These are phyloP conservation scores for Vireo griseus DNA, from an alignment of 2,797 vertebrate genomes.

Conservation along the genomic window DNA sequence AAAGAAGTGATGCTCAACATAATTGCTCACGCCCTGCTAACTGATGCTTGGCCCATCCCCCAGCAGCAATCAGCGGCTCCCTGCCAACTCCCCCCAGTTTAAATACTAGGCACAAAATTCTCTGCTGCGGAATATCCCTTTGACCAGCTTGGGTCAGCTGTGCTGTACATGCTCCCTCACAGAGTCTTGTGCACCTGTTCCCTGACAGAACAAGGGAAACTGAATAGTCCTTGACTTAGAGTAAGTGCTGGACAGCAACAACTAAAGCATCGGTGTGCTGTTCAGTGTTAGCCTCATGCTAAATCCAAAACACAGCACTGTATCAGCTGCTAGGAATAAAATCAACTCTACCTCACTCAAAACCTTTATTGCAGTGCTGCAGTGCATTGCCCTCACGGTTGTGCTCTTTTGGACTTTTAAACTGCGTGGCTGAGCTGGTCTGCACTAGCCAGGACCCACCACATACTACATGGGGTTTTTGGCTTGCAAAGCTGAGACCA, in stretches of 20 bases:
- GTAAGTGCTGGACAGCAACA: too few relatives aligned
- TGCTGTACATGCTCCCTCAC: too few relatives aligned
- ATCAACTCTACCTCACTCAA: neutral
- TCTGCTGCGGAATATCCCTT: neutral
- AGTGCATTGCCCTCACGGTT: fast-evolving
- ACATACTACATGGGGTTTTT: fast-evolving
- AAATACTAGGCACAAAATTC: too few relatives aligned
- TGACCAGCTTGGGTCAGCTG: too few relatives aligned
- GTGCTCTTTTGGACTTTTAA: neutral
- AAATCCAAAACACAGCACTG: neutral
- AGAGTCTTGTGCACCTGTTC: too few relatives aligned
- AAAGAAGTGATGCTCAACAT: neutral
- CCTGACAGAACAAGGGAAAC: neutral
- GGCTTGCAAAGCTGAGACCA: fast-evolving
- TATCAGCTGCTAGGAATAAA: neutral
- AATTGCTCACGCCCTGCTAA: neutral
- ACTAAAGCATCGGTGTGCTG: neutral
- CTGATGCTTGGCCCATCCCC: neutral
- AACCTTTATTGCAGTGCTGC: fast-evolving
- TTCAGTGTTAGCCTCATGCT: neutral
- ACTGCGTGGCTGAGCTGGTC: neutral
- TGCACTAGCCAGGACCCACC: neutral
- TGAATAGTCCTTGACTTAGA: neutral
- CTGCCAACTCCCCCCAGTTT: neutral
- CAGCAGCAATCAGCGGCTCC: neutral